phyloP scores from a whole-genome alignment of 2,888 invertebrate species.

The Dryadula phaetusa region DNA sequence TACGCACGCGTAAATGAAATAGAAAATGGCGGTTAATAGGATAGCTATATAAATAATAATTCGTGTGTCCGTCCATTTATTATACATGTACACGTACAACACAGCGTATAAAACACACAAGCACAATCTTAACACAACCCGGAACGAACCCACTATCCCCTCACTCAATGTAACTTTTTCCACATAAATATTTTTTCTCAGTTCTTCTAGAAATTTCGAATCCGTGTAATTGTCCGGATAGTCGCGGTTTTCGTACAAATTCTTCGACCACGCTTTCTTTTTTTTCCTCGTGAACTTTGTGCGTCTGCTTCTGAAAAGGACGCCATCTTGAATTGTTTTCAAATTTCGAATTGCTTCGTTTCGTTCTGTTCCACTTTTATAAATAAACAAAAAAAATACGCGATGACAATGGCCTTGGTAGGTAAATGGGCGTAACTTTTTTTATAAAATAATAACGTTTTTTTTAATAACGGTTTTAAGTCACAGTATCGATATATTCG shows the following conservation, averaged over 20 bases:
- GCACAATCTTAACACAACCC: slow-evolving; percentile 92
- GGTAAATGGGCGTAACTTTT: background rate
- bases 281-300: slow-evolving; percentile 59
- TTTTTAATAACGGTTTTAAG: too few species aligned
- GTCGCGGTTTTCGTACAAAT: slow-evolving; percentile 93
- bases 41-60: slow-evolving; percentile 85
- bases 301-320: slow-evolving; percentile 72
- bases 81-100: slow-evolving; percentile 89
- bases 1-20: slow-evolving; percentile 82
- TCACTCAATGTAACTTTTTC: slow-evolving; percentile 88
- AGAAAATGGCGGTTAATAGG: slow-evolving; percentile 84
- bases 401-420: background rate
- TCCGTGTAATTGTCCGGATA: slow-evolving; percentile 97
- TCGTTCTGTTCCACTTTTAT: slow-evolving; percentile 7
- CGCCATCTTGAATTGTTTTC: slow-evolving; percentile 29
- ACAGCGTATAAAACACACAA: slow-evolving; percentile 89
- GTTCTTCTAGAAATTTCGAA: slow-evolving; percentile 91
- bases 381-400: background rate
- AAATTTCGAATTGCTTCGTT: background rate
- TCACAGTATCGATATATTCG: too few species aligned
- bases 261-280: slow-evolving; percentile 91
- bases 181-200: slow-evolving; percentile 92
- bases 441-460: background rate
- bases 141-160: slow-evolving; percentile 90
- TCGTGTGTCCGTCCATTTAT: slow-evolving; percentile 86